A percentile compares a stretch with the other conserved stretches of the same genome.
phyloP scores from a whole-genome alignment of 2,797 vertebrate genomes.

The Argya squamiceps region DNA sequence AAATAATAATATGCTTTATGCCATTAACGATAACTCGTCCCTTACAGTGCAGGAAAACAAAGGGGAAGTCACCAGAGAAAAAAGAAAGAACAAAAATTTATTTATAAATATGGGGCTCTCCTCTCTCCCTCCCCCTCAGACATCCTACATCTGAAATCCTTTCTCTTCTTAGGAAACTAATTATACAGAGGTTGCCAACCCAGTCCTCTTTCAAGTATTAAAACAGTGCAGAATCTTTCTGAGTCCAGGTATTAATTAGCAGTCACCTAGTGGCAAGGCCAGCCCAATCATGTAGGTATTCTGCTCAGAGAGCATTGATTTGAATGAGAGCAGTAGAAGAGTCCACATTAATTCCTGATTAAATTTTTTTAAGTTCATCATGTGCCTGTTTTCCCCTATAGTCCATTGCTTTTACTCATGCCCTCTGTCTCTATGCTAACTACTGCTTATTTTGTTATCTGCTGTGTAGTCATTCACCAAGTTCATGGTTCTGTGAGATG shows the following conservation, averaged over 20 bases:
- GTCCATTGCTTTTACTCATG: neutral
- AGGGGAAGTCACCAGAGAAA: neutral
- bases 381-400: neutral
- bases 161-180: conserved; percentile 7
- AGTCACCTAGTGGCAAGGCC: neutral
- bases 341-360: neutral
- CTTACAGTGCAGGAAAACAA: neutral
- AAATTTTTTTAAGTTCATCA: neutral
- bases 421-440: neutral
- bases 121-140: neutral
- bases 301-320: neutral
- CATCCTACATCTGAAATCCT: neutral
- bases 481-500: neutral
- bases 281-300: neutral
- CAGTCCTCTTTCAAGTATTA: neutral
- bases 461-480: neutral
- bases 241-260: conserved; percentile 16
- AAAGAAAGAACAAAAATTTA: neutral
- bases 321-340: neutral
- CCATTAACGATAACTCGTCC: neutral
- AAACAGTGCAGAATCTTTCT: neutral
- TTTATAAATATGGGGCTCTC: neutral
- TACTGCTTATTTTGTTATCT: neutral
- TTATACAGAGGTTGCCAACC: neutral
- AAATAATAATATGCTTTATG: neutral